A percentile compares a stretch with the other conserved stretches of the same genome.
phyloP scores from a whole-genome alignment of 2,113 vertebrate genomes.

The Crotalus helleri region DNA sequence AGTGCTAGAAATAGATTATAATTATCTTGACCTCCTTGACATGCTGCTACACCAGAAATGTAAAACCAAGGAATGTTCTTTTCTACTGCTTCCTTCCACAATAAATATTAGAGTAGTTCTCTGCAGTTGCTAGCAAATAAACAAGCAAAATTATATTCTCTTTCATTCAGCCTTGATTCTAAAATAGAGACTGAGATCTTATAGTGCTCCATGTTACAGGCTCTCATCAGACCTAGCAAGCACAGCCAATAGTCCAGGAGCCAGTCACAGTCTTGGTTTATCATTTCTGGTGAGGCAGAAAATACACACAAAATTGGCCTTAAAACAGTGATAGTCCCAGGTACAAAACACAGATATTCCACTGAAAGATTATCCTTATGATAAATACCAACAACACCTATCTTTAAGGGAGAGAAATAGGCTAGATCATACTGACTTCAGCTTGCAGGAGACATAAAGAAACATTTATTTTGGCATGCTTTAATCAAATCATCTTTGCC shows the following conservation, averaged over 20 bases:
- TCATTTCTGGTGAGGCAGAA: not conserved
- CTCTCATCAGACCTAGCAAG: not conserved
- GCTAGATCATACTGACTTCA: not conserved
- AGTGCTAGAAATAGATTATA: constrained; percentile 23
- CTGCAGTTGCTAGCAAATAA: constrained; percentile 35
- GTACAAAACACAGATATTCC: not conserved
- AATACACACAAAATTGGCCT: not conserved
- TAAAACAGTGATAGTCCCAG: not conserved
- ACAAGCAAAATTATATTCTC: not conserved
- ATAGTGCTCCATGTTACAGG: not conserved
- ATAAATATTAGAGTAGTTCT: constrained; percentile 33
- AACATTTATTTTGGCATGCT: not conserved
- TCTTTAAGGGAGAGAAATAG: not conserved
- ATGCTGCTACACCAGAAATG: constrained; percentile 1
- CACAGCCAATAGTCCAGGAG: not conserved
- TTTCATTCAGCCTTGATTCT: not conserved
- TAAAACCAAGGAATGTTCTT: constrained; percentile 30
- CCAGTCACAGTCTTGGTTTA: not conserved
- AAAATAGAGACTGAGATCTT: not conserved
- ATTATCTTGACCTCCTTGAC: constrained; percentile 20
- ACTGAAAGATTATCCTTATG: not conserved
- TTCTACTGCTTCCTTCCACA: not conserved
- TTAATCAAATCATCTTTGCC: not conserved
- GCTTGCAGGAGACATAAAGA: not conserved
- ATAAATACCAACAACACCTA: not conserved